Evolutionary conservation across 92 coral and sea anemone species (phyloP), one percentile per base, ranked within the genome.

Genomic region (Palythoa heliodiscus): DNA sequence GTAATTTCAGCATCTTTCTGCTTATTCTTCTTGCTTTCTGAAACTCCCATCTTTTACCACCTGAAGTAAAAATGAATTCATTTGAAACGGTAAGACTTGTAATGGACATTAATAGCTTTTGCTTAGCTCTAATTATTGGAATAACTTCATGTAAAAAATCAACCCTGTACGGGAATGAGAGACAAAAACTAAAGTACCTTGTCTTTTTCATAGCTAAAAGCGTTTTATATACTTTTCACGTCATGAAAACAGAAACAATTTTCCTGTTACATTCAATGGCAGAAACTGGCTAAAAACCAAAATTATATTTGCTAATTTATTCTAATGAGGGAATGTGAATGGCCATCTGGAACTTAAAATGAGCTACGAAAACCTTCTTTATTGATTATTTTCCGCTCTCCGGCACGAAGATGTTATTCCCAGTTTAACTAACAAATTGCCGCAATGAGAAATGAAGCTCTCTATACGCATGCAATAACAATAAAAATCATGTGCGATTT

Each of bases 291-390:
- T 10, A 48, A 48, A 66, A 43, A 20, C 14, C 37, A 68, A 11
- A 66, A 80, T 64, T 23, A 11, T 67, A 52, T 9, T 80, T 70
- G 58, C 70, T 80, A 66, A 64, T 80, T 80, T 80, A 80, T 80
- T 80, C 74, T 80, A 80, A 80, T 80, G 5, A 66, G 74, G 43
- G 50, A 68, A 43, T 80, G 38, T 47, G 23, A 47, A 9, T 0
- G 48, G 19, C 11, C 48, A 43, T 43, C 48, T 43, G 48, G 48
- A 0, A 43, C 48, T 43, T 43, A 43, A 2, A 43, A 43, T 43
- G 3, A 43, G 6, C 48, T 7, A 0, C 3, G 48, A 43, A 43
- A 43, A 43, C 48, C 5, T 43, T 43, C 8, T 43, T 43, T 43
- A 43, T 43, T 43, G 48, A 43, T 43, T 43, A 43, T 43, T 43